Conservation (phyloP, 2,797 vertebrate genomes). For the Enteromius mattozi region DNA sequence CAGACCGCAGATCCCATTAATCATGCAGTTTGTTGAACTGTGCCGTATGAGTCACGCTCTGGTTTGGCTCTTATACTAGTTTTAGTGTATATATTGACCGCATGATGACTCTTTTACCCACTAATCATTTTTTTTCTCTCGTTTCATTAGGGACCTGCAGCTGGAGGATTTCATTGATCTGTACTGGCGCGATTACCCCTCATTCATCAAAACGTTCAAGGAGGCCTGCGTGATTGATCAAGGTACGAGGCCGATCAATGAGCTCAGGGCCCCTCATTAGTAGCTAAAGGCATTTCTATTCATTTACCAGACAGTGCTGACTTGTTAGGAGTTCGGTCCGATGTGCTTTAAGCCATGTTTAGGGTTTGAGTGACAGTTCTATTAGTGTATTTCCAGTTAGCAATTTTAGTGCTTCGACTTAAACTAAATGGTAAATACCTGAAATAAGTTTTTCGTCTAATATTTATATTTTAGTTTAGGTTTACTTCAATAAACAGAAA, state of each 20-base stretch:
- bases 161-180: constrained; percentile 91
- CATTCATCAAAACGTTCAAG: constrained; percentile 84
- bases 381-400: no score
- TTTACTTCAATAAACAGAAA: neutral
- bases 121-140: constrained; percentile 53
- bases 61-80: constrained; percentile 20
- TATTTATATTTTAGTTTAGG: neutral
- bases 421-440: neutral
- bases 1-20: neutral
- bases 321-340: neutral
- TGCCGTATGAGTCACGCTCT: neutral
- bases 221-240: constrained; percentile 87
- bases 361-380: neutral
- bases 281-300: constrained; percentile 38
- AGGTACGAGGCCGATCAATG: constrained; percentile 76
- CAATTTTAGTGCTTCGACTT: neutral
- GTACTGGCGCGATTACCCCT: constrained; percentile 95
- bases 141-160: constrained; percentile 87
- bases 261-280: constrained; percentile 44
- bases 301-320: constrained; percentile 46
- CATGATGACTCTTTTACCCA: constrained; percentile 47
- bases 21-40: neutral
- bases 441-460: neutral
- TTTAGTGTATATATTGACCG: constrained; percentile 67
- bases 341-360: neutral